Evolutionary conservation across 2,888 invertebrate species (phyloP).

Genomic region (Erpobdella octoculata): DNA sequence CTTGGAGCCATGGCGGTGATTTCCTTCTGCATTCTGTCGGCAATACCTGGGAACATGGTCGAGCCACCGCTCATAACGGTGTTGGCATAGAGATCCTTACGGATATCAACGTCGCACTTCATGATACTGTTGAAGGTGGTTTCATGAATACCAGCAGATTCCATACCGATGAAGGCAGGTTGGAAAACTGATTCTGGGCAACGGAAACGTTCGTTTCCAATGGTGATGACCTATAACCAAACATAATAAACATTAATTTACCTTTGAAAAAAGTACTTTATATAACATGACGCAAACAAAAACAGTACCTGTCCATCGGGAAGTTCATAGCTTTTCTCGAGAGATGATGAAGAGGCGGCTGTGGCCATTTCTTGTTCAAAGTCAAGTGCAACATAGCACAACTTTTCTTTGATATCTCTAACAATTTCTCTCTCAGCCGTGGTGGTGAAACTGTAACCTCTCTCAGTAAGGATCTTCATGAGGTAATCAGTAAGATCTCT

Average conservation of each 20-base stretch:
- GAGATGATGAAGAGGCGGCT: constrained; percentile 76
- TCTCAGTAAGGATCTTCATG: constrained; percentile 59
- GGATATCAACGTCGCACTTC: constrained; percentile 50
- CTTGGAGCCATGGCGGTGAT: constrained; percentile 71
- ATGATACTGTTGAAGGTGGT: constrained; percentile 47
- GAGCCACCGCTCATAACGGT: constrained; percentile 81
- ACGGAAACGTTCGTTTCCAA: constrained; percentile 47
- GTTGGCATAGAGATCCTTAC: constrained; percentile 55
- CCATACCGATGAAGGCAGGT: constrained; percentile 49
- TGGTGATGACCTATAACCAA: constrained; percentile 42
- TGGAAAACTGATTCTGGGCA: constrained; percentile 48
- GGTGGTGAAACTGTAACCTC: constrained; percentile 48
- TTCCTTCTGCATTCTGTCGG: constrained; percentile 94
- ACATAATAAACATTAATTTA: too few species aligned
- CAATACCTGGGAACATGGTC: constrained; percentile 94
- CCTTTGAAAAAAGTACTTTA: too few species aligned
- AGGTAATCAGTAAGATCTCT: constrained; percentile 37
- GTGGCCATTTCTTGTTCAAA: constrained; percentile 92
- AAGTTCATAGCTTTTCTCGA: constrained; percentile 73
- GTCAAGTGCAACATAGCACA: constrained; percentile 85
- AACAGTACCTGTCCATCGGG: constrained; percentile 41
- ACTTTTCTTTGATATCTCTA: constrained; percentile 84
- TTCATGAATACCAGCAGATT: constrained; percentile 43
- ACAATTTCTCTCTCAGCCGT: constrained; percentile 87
- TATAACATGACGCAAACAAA: too few species aligned